phyloP scores from a whole-genome alignment of 2,797 vertebrate genomes.

The Hyperoplus immaculatus region DNA sequence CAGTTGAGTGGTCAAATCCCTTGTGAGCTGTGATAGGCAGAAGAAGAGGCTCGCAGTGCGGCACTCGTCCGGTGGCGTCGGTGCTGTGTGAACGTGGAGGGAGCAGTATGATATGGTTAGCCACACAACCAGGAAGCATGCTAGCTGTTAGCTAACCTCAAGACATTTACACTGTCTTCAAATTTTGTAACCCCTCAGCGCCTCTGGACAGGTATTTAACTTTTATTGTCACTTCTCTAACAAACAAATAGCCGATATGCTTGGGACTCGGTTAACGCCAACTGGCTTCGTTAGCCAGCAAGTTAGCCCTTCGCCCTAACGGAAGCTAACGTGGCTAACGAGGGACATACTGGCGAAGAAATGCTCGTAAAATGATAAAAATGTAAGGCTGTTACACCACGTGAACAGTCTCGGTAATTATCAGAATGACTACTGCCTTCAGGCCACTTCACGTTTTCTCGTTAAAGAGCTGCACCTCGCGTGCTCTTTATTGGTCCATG shows the following conservation, averaged over 20 bases:
- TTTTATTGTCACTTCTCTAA: background rate
- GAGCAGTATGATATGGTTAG: conserved; percentile 38
- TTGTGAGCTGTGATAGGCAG: conserved; percentile 12
- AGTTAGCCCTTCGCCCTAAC: conserved; percentile 49
- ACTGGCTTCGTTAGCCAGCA: conserved; percentile 16
- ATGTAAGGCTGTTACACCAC: accelerated
- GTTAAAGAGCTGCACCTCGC: conserved; percentile 29
- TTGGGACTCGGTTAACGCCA: background rate
- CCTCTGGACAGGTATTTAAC: conserved; percentile 54
- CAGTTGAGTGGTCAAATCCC: conserved; percentile 25
- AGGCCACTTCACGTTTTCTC: background rate
- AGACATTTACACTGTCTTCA: background rate
- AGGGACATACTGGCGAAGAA: accelerated
- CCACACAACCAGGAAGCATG: conserved; percentile 24
- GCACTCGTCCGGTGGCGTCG: conserved; percentile 38
- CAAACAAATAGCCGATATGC: background rate
- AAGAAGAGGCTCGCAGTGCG: conserved; percentile 66
- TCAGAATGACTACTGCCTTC: background rate
- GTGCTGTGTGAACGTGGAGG: conserved; percentile 10
- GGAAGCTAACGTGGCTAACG: conserved; percentile 56
- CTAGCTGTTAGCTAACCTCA: conserved; percentile 28
- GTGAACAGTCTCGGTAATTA: accelerated
- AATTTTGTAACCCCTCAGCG: background rate
- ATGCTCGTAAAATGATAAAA: background rate
- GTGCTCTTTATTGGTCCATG: conserved; percentile 1